Evolutionary conservation across 30 jellyfish, hydroid and myxozoan genomes (phyloP).

Genomic region (Aurelia aurita complex sp. Pacific): DNA sequence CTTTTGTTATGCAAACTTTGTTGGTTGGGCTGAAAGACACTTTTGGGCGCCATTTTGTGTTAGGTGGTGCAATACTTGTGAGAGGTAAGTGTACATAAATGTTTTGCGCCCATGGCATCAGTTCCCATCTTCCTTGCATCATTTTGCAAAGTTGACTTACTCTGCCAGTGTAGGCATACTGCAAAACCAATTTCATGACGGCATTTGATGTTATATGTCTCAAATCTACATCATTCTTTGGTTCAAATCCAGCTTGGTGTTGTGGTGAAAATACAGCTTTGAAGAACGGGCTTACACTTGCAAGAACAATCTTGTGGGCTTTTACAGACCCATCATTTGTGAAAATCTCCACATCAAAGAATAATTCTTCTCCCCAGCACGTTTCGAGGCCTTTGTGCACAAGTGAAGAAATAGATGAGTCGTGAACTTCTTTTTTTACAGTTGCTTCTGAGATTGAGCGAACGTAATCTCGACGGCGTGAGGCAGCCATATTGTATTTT

Average conservation of each 20-base stretch:
- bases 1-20: too few relatives aligned
- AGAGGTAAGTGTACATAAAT: too few relatives aligned
- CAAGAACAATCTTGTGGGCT: conserved; percentile 49
- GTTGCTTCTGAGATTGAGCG: conserved; percentile 52
- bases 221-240: conserved; percentile 5
- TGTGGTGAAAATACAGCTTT: conserved; percentile 47
- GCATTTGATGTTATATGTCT: conserved; percentile 5
- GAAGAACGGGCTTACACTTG: conserved; percentile 68
- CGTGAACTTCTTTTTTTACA: not conserved
- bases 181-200: not conserved
- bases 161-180: conserved; percentile 28
- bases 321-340: conserved; percentile 40
- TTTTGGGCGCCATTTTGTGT: too few relatives aligned
- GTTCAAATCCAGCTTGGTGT: conserved; percentile 9
- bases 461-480: not conserved
- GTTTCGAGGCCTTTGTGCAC: conserved; percentile 30
- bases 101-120: too few relatives aligned
- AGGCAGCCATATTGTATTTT: not conserved
- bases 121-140: too few relatives aligned
- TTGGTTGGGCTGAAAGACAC: too few relatives aligned
- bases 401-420: not conserved
- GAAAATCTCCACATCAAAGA: conserved; percentile 34
- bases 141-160: conserved; percentile 10
- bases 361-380: conserved; percentile 45
- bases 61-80: too few relatives aligned